Evolutionary conservation across 2,113 vertebrate genomes (phyloP), one percentile per base, ranked within the genome.

Genomic region (Fregetta grallaria): DNA sequence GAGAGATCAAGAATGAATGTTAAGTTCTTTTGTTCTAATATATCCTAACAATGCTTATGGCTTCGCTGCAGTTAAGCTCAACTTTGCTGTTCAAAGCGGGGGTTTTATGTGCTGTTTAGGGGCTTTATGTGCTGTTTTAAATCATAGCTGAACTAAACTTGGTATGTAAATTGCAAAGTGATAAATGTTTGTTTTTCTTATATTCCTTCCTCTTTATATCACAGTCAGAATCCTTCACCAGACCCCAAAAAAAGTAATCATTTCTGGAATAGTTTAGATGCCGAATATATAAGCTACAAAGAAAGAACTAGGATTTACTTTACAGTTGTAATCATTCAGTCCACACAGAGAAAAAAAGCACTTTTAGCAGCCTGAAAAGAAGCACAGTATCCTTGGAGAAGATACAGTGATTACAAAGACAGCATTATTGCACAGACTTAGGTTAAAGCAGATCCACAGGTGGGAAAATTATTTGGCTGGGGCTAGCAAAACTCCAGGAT

Each of bases 41-140:
- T 68, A 93, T 89, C 52, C 95, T 45, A 79, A 92, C 77, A 53
- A 38, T 19, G 36, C 76, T 96, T 58, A n/a, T 72, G 56, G 58
- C 32, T 44, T 75, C 49, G 62, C 66, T 91, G 71, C 95, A 89
- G 78, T 85, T 86, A 68, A 95, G 68, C 82, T 96, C 84, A 82
- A 67, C 91, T 73, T 92, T 45, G 42, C 82, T 76, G 62, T 86
- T 96, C 94, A 90, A 93, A 95, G 79, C 90, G 22, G 52, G 71
- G 73, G 61, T 15, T 94, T 96, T 97, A 95, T 91, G 61, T 44
- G 81, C 59, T 88, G 22, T 94, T 96, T 91, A 23, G 52, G 71
- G 73, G 61, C 17, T 94, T 96, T 97, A 95, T 91, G 61, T 44
- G 81, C 59, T 88, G 66, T 75, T 98, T 97, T 97, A 97, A 96